Evolutionary conservation across 1,140 invertebrate species (phyloP).

Genomic region (Bilobella aurantiaca): DNA sequence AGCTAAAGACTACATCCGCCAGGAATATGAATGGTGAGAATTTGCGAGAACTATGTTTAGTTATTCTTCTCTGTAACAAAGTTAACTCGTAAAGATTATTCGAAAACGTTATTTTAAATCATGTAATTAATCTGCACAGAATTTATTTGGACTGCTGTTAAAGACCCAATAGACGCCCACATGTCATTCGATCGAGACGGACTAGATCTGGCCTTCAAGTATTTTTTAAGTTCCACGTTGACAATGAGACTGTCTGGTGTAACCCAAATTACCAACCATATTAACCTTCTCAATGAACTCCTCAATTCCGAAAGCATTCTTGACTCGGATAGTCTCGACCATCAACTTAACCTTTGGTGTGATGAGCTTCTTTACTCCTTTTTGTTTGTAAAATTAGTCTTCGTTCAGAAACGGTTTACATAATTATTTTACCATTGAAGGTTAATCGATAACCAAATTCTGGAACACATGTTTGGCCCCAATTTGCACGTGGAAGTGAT

Average conservation of each 20-base stretch:
- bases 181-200: conserved; percentile 79
- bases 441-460: conserved; percentile 79
- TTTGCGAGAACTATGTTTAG: too few species aligned
- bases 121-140: conserved; percentile 44
- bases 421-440: too few species aligned
- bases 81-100: too few species aligned
- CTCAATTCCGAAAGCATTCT: conserved; percentile 73
- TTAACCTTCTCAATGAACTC: conserved; percentile 78
- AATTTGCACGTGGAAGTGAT: conserved; percentile 79
- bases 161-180: conserved; percentile 71
- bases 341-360: conserved; percentile 76
- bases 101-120: too few species aligned
- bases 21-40: conserved; percentile 75
- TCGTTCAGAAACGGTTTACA: too few species aligned
- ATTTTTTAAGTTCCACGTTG: conserved; percentile 82
- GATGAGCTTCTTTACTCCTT: too few species aligned
- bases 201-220: conserved; percentile 82
- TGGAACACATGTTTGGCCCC: conserved; percentile 88
- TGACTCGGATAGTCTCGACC: conserved; percentile 70
- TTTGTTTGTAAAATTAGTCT: too few species aligned
- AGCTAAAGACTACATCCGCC: conserved; percentile 57
- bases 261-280: conserved; percentile 88
- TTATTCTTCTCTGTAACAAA: too few species aligned
- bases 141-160: conserved; percentile 87
- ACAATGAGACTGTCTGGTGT: conserved; percentile 84